A percentile compares a stretch with the other conserved stretches of the same genome.
Evolutionary conservation across 1,140 invertebrate species (phyloP).

Genomic region (Dinothrombium tinctorium): DNA sequence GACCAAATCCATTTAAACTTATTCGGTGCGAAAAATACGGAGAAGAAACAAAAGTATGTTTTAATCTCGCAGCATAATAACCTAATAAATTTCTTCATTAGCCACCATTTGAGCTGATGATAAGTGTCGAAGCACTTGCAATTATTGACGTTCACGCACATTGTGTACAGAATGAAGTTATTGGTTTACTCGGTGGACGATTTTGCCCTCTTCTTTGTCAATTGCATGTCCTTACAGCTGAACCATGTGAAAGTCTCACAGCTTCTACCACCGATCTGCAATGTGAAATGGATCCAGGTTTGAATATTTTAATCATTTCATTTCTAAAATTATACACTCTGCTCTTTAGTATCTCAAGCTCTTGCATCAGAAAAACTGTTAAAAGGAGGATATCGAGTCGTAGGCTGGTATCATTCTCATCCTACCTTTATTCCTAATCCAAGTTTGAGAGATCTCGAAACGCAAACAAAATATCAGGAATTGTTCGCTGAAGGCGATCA

Average conservation of each 20-base stretch:
- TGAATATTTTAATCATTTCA: slow-evolving; percentile 1
- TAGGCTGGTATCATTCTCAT: slow-evolving; percentile 41
- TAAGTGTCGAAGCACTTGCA: slow-evolving; percentile 32
- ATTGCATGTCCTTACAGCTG: slow-evolving; percentile 21
- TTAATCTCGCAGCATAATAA: background rate
- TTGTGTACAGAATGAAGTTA: slow-evolving; percentile 37
- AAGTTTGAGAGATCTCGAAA: slow-evolving; percentile 33
- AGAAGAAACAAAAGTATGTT: slow-evolving; percentile 1
- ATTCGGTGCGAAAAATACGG: slow-evolving; percentile 2
- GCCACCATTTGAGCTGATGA: slow-evolving; percentile 33
- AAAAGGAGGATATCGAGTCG: slow-evolving; percentile 24
- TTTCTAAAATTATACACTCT: slow-evolving; percentile 9
- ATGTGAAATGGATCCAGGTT: slow-evolving; percentile 51
- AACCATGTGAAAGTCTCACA: slow-evolving; percentile 30
- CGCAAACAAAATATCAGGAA: slow-evolving; percentile 30
- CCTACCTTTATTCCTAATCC: slow-evolving; percentile 35
- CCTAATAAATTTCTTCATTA: slow-evolving; percentile 15
- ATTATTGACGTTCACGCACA: slow-evolving; percentile 43
- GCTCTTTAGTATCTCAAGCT: slow-evolving; percentile 26
- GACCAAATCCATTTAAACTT: slow-evolving; percentile 3
- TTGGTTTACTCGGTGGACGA: slow-evolving; percentile 38
- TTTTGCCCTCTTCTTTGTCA: slow-evolving; percentile 16
- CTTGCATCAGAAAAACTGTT: slow-evolving; percentile 29
- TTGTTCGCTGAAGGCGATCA: slow-evolving; percentile 23
- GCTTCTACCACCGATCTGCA: slow-evolving; percentile 28